Conservation (phyloP, 2,113 vertebrate species). For the Pseudorasbora parva region DNA sequence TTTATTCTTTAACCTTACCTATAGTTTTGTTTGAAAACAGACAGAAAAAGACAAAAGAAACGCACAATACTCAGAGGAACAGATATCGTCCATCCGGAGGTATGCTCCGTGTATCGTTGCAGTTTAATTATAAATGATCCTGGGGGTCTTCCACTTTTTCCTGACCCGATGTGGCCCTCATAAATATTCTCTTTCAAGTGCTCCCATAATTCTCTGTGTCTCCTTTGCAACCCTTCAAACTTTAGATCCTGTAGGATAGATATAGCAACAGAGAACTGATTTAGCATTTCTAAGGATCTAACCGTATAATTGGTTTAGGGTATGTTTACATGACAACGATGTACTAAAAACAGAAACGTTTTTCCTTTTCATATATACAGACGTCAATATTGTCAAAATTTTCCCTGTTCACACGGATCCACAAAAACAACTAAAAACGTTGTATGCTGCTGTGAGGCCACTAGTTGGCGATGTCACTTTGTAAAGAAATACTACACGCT, state of each 20-base stretch:
- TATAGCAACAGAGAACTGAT: conserved; percentile 20
- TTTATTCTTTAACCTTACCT: not conserved
- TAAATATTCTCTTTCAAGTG: conserved; percentile 18
- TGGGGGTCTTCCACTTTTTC: not conserved
- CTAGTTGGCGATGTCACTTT: too few species aligned
- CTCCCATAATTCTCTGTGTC: not conserved
- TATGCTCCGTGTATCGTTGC: conserved; percentile 10
- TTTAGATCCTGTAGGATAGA: not conserved
- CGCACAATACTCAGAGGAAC: not conserved
- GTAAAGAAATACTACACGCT: too few species aligned
- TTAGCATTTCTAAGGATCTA: conserved; percentile 19
- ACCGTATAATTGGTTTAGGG: not conserved
- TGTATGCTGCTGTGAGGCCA: too few species aligned
- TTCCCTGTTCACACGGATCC: too few species aligned
- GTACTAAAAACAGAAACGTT: too few species aligned
- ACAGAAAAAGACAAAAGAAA: not conserved
- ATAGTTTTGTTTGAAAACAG: not conserved
- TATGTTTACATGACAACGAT: too few species aligned
- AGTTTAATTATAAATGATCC: conserved; percentile 35
- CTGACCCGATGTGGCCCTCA: conserved; percentile 1
- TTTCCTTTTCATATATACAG: too few species aligned
- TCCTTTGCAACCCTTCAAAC: conserved; percentile 1
- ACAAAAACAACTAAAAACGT: too few species aligned
- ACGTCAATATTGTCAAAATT: too few species aligned
- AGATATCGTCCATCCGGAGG: not conserved